Base-by-base conservation (phyloP, 2,888 invertebrate genomes). In the Lottia gigantea region DNA sequence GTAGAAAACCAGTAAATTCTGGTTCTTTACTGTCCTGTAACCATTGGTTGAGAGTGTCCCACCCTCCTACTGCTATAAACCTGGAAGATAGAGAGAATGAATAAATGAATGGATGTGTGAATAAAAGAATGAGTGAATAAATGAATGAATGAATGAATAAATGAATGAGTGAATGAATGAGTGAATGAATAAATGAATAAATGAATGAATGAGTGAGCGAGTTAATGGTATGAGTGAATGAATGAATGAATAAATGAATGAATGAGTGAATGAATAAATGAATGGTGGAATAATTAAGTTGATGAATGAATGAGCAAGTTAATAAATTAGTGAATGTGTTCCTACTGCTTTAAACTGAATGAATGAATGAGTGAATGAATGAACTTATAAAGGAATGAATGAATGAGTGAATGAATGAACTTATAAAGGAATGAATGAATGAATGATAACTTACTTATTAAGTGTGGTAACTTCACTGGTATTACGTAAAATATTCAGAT, bases 41-140 rank as follows among this genome's bases (percentile, higher is more conserved):
- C 98, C 98, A 98, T 82, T 92, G 92, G 84, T 95, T 94, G 64
- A 96, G 93, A 71, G 96, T 91, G 79, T 93, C 92, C 98, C 98
- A 98, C 64, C 97, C 98, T 78, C 95, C 96, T 72, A 93, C 93
- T 72, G 92, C 92, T 93, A 97, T 94, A 88, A 97, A 96, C 86
- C 92, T 92, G 83, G 15, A 85, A 88, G 12, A 55, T 0, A 40
- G 8, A 40, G 40, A 40, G 31, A 31, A 31, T 31, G 31, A 31
- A 31, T 31, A 31, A 31, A 40, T 40, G 40, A 40, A 40, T 40
- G 11, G 7, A 40, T 6, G 40, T 6, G 7, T 8, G 40, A 40
- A 40, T 40, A 40, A 40, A 40, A 11, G 40, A 40, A 40, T 40
- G 11, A 11, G 7, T 40, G 40, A 11, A 40, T 31, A 6, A n/a